Percentiles rank a stretch among this genome's conserved stretches.
Evolutionary conservation across 1,140 invertebrate species (phyloP).

Genomic region (Leptoteleia sp.): DNA sequence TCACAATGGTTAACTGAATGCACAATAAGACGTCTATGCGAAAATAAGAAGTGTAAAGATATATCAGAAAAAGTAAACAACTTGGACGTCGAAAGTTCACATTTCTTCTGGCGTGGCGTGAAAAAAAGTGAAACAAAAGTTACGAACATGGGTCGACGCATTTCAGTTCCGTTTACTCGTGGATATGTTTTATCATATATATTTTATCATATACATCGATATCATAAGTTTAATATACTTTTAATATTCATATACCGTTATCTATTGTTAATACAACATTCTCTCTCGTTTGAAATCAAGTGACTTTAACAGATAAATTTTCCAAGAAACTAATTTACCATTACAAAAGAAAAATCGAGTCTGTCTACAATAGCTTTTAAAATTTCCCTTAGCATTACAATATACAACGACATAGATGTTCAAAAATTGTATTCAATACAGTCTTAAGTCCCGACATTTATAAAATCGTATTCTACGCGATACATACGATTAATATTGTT

Average conservation of each 20-base stretch:
- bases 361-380: constrained; percentile 6
- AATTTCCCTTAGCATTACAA: constrained; percentile 13
- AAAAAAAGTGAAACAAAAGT: background rate
- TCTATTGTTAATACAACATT: constrained; percentile 16
- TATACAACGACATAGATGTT: constrained; percentile 25
- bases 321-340: background rate
- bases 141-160: background rate
- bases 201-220: constrained; percentile 43
- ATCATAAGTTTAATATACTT: constrained; percentile 22
- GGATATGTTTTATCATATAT: constrained; percentile 49
- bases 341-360: constrained; percentile 2
- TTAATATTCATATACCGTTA: constrained; percentile 26
- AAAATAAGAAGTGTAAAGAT: too few relatives aligned
- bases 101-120: background rate
- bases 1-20: background rate
- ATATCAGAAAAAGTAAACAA: too few relatives aligned
- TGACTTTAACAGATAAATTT: background rate
- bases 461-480: constrained; percentile 28
- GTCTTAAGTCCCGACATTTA: constrained; percentile 29
- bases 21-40: background rate
- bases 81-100: too few relatives aligned
- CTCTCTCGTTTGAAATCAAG: background rate
- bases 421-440: constrained; percentile 25
- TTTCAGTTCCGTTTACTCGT: constrained; percentile 29
- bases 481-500: constrained; percentile 23